Evolutionary conservation across 2,113 vertebrate species (phyloP).

Genomic region (Eclectus roratus): DNA sequence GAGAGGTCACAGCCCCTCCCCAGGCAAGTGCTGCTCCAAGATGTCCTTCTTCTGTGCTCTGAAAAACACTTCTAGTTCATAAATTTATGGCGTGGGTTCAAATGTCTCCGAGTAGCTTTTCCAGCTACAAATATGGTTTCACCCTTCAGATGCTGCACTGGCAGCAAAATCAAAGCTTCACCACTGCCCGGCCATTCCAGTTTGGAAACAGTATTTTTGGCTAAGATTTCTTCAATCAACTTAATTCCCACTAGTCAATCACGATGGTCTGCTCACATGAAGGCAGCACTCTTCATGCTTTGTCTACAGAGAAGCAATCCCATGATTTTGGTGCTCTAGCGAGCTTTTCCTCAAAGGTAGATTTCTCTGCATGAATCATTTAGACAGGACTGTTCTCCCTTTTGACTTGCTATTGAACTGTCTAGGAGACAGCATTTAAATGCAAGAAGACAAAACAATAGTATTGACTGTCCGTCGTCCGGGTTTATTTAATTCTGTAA

Average conservation of each 20-base stretch:
- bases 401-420: background rate
- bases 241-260: background rate
- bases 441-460: conserved; percentile 46
- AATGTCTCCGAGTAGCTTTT: conserved; percentile 32
- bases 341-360: background rate
- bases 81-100: background rate
- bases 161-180: conserved; percentile 40
- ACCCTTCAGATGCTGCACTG: conserved; percentile 19
- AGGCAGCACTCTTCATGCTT: background rate
- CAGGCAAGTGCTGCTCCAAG: background rate
- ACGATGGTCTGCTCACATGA: background rate
- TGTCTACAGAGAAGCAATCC: background rate
- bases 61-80: background rate
- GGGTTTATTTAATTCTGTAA: conserved; percentile 59
- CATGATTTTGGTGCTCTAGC: background rate
- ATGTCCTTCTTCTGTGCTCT: background rate
- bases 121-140: conserved; percentile 20
- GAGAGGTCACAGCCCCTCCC: background rate
- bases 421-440: conserved; percentile 43
- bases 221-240: background rate
- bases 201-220: conserved; percentile 17
- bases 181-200: background rate
- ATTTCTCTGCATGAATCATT: background rate
- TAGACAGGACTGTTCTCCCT: background rate
- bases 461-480: conserved; percentile 43